Percentiles rank a stretch among this genome's conserved stretches.
Evolutionary conservation across 2,888 invertebrate genomes (phyloP).

Genomic region (Napeogenes inachia): DNA sequence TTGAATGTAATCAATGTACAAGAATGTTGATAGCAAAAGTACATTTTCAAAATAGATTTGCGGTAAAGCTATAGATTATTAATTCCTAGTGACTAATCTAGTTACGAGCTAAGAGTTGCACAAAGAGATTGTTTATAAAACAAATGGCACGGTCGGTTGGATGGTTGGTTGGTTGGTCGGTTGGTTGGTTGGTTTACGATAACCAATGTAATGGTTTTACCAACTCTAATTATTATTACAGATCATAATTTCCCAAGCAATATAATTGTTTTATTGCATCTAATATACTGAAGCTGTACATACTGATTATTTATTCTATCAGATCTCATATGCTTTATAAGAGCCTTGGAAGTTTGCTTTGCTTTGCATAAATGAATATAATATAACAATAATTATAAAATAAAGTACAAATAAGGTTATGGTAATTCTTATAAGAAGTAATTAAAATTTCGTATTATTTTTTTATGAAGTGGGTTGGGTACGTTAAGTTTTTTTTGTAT

Average conservation of each 20-base stretch:
- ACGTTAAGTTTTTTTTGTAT: slow-evolving; percentile 39
- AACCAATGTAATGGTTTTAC: slow-evolving; percentile 21
- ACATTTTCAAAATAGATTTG: no score
- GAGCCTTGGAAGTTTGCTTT: no score
- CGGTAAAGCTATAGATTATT: slow-evolving; percentile 5
- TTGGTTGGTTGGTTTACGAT: slow-evolving; percentile 42
- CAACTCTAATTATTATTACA: not conserved
- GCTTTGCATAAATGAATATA: no score
- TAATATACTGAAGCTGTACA: no score
- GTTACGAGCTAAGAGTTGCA: slow-evolving; percentile 46
- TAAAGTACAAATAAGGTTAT: no score
- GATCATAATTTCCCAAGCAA: not conserved
- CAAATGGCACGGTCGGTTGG: slow-evolving; percentile 40
- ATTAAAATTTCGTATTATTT: not conserved
- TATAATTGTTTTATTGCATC: no score
- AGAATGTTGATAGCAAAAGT: no score
- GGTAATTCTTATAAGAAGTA: not conserved
- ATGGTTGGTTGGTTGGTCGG: no score
- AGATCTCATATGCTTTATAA: no score
- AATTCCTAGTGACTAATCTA: slow-evolving; percentile 29
- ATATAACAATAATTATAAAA: no score
- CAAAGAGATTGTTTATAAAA: slow-evolving; percentile 73
- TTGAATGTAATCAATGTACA: no score
- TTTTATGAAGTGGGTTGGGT: not conserved
- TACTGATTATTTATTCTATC: no score